Conservation (phyloP, 2,113 vertebrate genomes). For the Carlito syrichta region DNA sequence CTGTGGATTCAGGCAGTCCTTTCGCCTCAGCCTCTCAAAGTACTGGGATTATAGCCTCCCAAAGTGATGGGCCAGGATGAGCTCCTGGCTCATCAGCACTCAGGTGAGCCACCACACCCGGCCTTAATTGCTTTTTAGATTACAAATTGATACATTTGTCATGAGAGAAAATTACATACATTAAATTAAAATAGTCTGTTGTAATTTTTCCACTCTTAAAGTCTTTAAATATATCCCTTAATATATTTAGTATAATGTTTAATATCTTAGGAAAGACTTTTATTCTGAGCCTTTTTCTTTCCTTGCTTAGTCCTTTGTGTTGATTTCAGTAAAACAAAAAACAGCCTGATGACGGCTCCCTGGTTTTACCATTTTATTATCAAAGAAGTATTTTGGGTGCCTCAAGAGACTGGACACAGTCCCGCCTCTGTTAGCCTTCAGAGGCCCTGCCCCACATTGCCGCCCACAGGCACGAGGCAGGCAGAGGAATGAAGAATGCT, state of each 20-base stretch:
- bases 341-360: neutral
- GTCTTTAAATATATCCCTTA: neutral
- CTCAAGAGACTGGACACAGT: neutral
- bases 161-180: neutral
- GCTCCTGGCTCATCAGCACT: no score
- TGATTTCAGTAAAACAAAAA: no score
- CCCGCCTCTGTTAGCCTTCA: neutral
- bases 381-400: neutral
- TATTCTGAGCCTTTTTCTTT: neutral
- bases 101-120: no score
- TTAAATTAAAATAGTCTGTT: neutral
- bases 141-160: neutral
- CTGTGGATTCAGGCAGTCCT: no score
- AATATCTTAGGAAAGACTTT: neutral
- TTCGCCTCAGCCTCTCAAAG: no score
- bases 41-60: no score
- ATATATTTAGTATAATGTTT: neutral
- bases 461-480: neutral
- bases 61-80: no score
- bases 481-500: no score
- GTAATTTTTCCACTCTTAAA: neutral
- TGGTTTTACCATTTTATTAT: neutral
- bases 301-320: neutral
- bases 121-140: neutral
- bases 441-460: neutral